phyloP scores from a whole-genome alignment of 2,113 vertebrate species.

The Hassar affinis region DNA sequence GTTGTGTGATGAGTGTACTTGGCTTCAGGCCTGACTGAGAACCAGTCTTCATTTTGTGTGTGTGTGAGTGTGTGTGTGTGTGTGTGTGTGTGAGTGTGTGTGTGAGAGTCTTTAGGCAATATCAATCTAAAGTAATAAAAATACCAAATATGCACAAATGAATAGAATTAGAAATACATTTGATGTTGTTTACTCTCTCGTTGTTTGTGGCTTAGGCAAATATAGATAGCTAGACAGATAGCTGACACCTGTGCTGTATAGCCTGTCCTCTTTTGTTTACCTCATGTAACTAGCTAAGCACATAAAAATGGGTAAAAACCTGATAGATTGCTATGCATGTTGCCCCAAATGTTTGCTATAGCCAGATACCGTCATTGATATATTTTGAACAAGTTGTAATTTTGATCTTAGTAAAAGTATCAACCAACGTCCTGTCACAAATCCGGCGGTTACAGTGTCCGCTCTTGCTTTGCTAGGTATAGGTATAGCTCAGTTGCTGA shows the following conservation, averaged over 20 bases:
- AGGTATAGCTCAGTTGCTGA: too few relatives aligned
- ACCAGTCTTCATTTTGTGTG: conserved; percentile 8
- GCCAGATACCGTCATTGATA: not conserved
- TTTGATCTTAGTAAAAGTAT: not conserved
- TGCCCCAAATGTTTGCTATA: not conserved
- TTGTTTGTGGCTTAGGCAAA: not conserved
- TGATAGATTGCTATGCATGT: not conserved
- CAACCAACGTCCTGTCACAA: not conserved
- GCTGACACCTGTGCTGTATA: not conserved
- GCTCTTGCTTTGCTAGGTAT: not conserved
- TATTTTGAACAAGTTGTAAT: not conserved
- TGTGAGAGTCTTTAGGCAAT: not conserved
- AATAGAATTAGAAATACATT: not conserved
- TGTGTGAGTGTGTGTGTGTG: conserved; percentile 14
- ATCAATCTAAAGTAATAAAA: not conserved
- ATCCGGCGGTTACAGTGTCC: too few relatives aligned
- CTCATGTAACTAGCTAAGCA: not conserved
- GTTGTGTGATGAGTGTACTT: conserved; percentile 14
- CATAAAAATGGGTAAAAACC: not conserved
- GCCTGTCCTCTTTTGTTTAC: not conserved
- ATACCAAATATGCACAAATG: not conserved
- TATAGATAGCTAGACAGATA: not conserved
- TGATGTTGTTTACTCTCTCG: not conserved
- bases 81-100: conserved; percentile 6
- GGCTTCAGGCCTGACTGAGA: not conserved